Conservation (phyloP, 2,888 invertebrate genomes). For the Pterobdella sp. region DNA sequence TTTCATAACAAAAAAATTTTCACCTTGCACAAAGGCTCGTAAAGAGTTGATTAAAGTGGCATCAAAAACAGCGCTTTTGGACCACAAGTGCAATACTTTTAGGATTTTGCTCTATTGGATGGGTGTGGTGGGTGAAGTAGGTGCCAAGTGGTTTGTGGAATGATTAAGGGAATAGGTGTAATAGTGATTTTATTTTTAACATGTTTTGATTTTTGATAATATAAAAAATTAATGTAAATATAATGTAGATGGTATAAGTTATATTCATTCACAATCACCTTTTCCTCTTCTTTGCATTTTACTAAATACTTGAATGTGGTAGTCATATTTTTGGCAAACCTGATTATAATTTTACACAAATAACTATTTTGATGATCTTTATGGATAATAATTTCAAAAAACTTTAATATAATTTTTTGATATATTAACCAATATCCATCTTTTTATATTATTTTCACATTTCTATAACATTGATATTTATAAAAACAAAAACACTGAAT, state of each 20-base stretch:
- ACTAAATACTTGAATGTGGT: conserved; percentile 19
- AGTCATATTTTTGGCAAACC: conserved; percentile 20
- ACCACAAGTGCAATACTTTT: conserved; percentile 94
- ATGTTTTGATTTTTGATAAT: not conserved
- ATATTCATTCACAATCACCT: not conserved
- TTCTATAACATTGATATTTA: no score
- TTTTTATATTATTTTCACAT: no score
- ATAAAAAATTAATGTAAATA: not conserved
- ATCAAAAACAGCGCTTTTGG: conserved; percentile 89
- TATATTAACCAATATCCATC: no score
- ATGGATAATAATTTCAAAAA: no score
- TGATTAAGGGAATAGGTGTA: not conserved
- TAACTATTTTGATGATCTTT: no score
- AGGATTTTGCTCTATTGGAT: conserved; percentile 79
- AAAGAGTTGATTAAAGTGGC: conserved; percentile 72
- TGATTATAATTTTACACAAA: no score
- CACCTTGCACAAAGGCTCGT: conserved; percentile 39
- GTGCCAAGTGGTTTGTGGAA: not conserved
- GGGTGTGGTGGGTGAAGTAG: not conserved
- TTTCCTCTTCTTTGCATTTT: conserved; percentile 27
- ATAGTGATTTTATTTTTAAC: not conserved
- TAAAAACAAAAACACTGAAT: no score
- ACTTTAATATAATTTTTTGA: no score
- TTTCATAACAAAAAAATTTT: conserved; percentile 43
- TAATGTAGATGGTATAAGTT: not conserved